Percentiles rank a stretch among this genome's conserved stretches.
Conservation (phyloP, 2,113 vertebrate species). For the Turdus rufiventris region DNA sequence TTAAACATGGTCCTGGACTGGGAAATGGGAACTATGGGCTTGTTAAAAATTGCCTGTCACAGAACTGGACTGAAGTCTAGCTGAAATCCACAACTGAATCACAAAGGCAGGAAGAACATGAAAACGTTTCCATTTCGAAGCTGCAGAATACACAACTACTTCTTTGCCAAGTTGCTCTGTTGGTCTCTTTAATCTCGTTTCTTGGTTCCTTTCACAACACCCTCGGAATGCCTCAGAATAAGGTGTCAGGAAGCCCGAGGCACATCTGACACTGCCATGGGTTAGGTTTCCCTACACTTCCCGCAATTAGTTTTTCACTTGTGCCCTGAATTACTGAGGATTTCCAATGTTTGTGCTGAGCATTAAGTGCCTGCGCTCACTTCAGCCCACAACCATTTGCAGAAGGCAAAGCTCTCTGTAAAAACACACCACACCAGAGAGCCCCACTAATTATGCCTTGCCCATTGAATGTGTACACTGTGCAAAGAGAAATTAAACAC, state of each 20-base stretch:
- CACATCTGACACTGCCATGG: neutral
- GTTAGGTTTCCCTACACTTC: neutral
- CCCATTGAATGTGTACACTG: neutral
- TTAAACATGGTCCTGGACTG: neutral
- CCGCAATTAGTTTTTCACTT: neutral
- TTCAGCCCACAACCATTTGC: neutral
- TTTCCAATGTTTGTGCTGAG: neutral
- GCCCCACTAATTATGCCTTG: neutral
- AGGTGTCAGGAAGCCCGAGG: neutral
- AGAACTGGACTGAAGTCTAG: neutral
- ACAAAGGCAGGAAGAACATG: neutral
- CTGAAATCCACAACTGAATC: neutral
- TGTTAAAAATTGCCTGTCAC: neutral
- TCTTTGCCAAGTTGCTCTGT: neutral
- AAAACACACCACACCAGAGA: neutral
- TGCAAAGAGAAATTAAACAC: neutral
- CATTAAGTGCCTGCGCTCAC: neutral
- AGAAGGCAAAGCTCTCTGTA: neutral
- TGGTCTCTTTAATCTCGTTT: neutral
- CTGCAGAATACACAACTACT: neutral
- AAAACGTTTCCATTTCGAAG: neutral
- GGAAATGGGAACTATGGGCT: neutral
- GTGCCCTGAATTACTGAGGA: neutral
- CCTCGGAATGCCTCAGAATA: neutral
- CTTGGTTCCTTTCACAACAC: neutral